Evolutionary conservation across 1,140 invertebrate genomes (phyloP).

Genomic region (Colletes latitarsis): DNA sequence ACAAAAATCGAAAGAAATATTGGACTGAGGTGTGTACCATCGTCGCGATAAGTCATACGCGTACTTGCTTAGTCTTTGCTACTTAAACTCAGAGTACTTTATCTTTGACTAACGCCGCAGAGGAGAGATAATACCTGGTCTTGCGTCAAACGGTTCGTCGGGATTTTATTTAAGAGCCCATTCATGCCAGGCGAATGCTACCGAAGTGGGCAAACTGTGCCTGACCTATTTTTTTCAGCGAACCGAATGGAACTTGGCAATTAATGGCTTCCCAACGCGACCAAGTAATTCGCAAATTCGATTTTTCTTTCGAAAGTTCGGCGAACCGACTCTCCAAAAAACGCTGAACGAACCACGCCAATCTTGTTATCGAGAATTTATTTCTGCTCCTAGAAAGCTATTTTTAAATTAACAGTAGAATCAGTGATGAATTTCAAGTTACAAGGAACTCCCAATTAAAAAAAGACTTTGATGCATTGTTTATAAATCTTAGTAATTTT

Average conservation of each 20-base stretch:
- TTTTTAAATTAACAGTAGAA: too few relatives aligned
- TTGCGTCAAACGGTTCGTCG: conserved; percentile 11
- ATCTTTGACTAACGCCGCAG: neutral
- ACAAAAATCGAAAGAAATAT: too few relatives aligned
- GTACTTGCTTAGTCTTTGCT: neutral
- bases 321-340: neutral
- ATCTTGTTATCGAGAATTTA: too few relatives aligned
- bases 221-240: conserved; percentile 54
- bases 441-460: too few relatives aligned
- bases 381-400: too few relatives aligned
- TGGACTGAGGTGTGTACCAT: too few relatives aligned
- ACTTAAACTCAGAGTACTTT: neutral
- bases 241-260: conserved; percentile 16
- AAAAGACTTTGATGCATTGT: too few relatives aligned
- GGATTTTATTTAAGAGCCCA: conserved; percentile 42
- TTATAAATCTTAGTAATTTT: too few relatives aligned
- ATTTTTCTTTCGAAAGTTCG: neutral
- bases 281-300: conserved; percentile 1
- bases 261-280: conserved; percentile 7
- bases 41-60: neutral
- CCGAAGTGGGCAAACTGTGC: conserved; percentile 37
- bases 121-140: conserved; percentile 9
- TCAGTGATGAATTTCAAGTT: too few relatives aligned
- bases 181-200: conserved; percentile 34
- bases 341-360: neutral